phyloP scores from a whole-genome alignment of 2,888 invertebrate genomes.

The Torymus aiolomorphi region DNA sequence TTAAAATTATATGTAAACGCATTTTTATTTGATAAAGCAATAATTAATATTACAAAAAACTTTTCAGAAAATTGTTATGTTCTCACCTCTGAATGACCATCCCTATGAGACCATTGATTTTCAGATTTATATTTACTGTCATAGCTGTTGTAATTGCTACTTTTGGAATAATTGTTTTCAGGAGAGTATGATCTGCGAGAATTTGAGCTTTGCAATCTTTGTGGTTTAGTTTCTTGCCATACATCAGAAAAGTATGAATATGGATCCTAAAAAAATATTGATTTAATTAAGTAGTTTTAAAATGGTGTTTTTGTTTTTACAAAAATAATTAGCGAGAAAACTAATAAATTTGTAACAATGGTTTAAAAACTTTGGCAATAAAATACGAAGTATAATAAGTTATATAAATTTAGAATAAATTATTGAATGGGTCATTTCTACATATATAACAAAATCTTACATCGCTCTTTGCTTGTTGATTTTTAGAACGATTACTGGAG shows the following conservation, averaged over 20 bases:
- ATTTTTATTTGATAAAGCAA: conserved; percentile 6
- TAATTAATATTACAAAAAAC: conserved; percentile 46
- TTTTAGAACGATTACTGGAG: conserved; percentile 64
- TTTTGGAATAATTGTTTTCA: conserved; percentile 68
- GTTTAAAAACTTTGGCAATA: too few species aligned
- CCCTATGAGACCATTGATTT: conserved; percentile 67
- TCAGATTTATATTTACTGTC: conserved; percentile 70
- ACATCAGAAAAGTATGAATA: conserved; percentile 74
- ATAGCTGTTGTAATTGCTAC: conserved; percentile 65
- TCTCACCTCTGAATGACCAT: conserved; percentile 69
- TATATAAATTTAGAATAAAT: too few species aligned
- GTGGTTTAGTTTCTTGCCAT: conserved; percentile 73
- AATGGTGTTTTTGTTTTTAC: too few species aligned
- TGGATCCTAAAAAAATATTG: conserved; percentile 67
- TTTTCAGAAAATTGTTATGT: conserved; percentile 12
- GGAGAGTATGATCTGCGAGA: conserved; percentile 66
- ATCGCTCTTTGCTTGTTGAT: conserved; percentile 69
- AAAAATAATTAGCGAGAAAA: too few species aligned
- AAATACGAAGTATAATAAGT: too few species aligned
- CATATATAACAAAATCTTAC: conserved; percentile 62
- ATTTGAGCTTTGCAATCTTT: conserved; percentile 62
- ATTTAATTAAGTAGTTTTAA: too few species aligned
- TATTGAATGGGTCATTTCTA: too few species aligned
- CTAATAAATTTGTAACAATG: too few species aligned
- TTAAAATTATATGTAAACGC: conserved; percentile 2